Conservation (phyloP, 1,140 invertebrate genomes). For the Notospermus geniculatus region DNA sequence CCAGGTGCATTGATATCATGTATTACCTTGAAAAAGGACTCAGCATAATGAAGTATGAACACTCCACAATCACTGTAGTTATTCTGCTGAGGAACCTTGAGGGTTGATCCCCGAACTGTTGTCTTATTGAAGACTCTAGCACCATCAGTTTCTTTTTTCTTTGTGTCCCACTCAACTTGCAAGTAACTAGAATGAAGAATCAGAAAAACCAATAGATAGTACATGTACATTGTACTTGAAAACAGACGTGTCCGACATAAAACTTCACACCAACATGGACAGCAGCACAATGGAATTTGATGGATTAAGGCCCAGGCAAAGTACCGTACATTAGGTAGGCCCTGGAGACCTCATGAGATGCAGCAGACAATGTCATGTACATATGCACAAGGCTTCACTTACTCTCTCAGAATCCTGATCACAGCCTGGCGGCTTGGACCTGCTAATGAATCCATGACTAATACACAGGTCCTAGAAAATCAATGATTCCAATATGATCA, state of each 20-base stretch:
- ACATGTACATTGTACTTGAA: not conserved
- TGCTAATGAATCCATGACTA: slow-evolving; percentile 91
- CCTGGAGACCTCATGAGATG: too few relatives aligned
- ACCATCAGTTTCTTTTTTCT: slow-evolving; percentile 63
- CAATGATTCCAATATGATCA: slow-evolving; percentile 7
- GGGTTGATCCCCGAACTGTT: slow-evolving; percentile 65
- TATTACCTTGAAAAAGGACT: slow-evolving; percentile 84
- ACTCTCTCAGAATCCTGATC: slow-evolving; percentile 73
- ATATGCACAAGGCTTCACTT: slow-evolving; percentile 30
- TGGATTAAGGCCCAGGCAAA: too few relatives aligned
- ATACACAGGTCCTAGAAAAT: slow-evolving; percentile 72
- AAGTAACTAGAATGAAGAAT: slow-evolving; percentile 64
- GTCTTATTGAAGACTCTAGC: slow-evolving; percentile 59
- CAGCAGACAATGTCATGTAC: too few relatives aligned
- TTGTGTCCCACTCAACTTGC: slow-evolving; percentile 82
- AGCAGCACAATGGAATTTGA: not conserved
- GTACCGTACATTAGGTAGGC: too few relatives aligned
- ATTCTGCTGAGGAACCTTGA: slow-evolving; percentile 92
- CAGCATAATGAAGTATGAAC: slow-evolving; percentile 92
- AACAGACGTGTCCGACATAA: not conserved
- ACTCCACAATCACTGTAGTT: slow-evolving; percentile 97
- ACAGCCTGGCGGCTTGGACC: slow-evolving; percentile 76
- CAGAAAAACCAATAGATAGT: not conserved
- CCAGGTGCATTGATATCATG: too few relatives aligned
- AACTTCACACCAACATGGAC: not conserved